Conservation (phyloP, 2,113 vertebrate genomes). For the Ivindomyrus marchei region DNA sequence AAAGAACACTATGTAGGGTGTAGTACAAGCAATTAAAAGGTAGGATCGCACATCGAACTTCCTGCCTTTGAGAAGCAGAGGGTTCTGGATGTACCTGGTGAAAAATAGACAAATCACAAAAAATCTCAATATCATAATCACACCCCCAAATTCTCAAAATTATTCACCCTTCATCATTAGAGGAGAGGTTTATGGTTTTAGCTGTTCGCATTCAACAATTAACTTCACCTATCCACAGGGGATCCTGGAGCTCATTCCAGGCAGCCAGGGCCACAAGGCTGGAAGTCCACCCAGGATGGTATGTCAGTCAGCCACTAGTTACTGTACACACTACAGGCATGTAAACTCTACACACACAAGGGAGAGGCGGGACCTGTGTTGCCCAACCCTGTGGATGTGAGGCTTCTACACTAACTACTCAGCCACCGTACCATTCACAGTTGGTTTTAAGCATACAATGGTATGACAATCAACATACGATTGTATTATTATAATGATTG, state of each 20-base stretch:
- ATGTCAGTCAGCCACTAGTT: neutral
- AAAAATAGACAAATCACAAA: neutral
- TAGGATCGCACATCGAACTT: constrained; percentile 80
- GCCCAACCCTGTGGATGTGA: no score
- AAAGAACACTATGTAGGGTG: constrained; percentile 73
- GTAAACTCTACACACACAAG: no score
- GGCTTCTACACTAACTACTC: no score
- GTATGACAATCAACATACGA: no score
- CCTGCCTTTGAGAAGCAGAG: constrained; percentile 72
- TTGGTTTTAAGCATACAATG: no score
- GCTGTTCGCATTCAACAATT: neutral
- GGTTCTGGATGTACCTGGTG: constrained; percentile 72
- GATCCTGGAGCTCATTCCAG: no score
- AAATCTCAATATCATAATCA: neutral
- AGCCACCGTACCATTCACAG: no score
- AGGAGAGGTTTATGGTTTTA: neutral
- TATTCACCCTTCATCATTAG: neutral
- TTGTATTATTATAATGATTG: no score
- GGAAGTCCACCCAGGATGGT: neutral
- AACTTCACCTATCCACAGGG: neutral
- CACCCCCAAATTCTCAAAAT: neutral
- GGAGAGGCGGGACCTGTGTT: no score
- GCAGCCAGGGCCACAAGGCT: neutral
- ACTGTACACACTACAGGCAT: neutral
- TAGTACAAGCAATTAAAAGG: constrained; percentile 71